Conservation (phyloP, 2,113 vertebrate genomes). For the Platichthys flesus region DNA sequence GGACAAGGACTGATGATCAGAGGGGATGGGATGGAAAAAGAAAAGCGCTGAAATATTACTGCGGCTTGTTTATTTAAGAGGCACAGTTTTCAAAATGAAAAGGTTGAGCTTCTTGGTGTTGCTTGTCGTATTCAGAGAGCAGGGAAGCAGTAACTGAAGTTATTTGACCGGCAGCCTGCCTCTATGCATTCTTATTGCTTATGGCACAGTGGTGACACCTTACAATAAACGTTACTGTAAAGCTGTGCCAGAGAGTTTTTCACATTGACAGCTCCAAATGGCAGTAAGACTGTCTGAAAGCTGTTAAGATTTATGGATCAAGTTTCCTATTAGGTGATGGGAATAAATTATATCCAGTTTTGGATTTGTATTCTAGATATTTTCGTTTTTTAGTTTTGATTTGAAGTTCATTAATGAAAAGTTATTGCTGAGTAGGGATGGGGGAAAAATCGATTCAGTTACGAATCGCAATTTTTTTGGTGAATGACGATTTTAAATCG, state of each 20-base stretch:
- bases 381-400: background rate
- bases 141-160: slow-evolving; percentile 52
- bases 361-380: background rate
- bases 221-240: slow-evolving; percentile 26
- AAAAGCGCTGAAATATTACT: slow-evolving; percentile 60
- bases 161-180: slow-evolving; percentile 55
- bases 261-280: slow-evolving; percentile 7
- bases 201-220: slow-evolving; percentile 40
- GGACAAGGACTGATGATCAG: slow-evolving; percentile 73
- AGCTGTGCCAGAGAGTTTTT: slow-evolving; percentile 3
- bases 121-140: slow-evolving; percentile 59
- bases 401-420: background rate
- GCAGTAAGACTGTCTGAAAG: slow-evolving; percentile 14
- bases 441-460: no score
- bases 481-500: no score
- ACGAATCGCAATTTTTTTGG: no score
- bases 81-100: slow-evolving; percentile 61
- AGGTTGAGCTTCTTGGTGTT: slow-evolving; percentile 44
- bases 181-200: slow-evolving; percentile 41
- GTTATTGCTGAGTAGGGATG: background rate
- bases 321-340: slow-evolving; percentile 5
- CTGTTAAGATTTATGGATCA: slow-evolving; percentile 8
- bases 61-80: slow-evolving; percentile 62
- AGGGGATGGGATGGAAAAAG: slow-evolving; percentile 59
- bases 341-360: background rate